Percentiles rank a stretch among this genome's conserved stretches.
These are phyloP conservation scores for Lucilia cuprina DNA, from an alignment of 1,140 invertebrate species.

Conservation along the genomic window DNA sequence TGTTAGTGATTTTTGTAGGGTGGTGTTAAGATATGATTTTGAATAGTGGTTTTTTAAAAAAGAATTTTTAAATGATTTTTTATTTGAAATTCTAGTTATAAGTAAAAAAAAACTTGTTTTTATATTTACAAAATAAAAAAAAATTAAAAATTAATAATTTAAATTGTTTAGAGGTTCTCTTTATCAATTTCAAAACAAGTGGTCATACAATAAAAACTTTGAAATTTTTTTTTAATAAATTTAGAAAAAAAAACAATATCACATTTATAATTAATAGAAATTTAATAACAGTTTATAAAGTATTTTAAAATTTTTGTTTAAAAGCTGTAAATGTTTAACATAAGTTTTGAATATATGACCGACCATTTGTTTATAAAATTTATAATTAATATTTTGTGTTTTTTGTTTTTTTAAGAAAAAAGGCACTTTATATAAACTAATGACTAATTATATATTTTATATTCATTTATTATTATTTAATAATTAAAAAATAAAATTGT, in stretches of 20 bases:
- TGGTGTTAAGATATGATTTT: neutral
- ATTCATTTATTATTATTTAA: neutral
- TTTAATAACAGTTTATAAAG: too few relatives aligned
- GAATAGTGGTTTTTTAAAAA: neutral
- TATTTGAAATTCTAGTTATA: too few relatives aligned
- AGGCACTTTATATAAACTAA: conserved; percentile 22
- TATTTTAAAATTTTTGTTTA: too few relatives aligned
- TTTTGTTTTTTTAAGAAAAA: neutral
- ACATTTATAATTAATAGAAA: too few relatives aligned
- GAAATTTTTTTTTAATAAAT: too few relatives aligned
- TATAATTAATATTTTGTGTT: neutral
- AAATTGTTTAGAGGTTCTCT: neutral
- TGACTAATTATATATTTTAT: conserved; percentile 17
- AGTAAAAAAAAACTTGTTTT: neutral
- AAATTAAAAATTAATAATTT: neutral
- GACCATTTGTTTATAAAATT: neutral
- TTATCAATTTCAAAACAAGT: too few relatives aligned
- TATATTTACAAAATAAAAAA: neutral
- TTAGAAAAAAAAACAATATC: too few relatives aligned
- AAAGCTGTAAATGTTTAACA: too few relatives aligned
- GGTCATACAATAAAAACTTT: too few relatives aligned
- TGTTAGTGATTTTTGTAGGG: neutral
- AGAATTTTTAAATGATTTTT: neutral
- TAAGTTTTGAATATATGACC: too few relatives aligned
- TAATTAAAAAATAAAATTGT: neutral